These are phyloP conservation scores for Grallaria varia DNA, from an alignment of 2,113 vertebrate species.

Conservation along the genomic window DNA sequence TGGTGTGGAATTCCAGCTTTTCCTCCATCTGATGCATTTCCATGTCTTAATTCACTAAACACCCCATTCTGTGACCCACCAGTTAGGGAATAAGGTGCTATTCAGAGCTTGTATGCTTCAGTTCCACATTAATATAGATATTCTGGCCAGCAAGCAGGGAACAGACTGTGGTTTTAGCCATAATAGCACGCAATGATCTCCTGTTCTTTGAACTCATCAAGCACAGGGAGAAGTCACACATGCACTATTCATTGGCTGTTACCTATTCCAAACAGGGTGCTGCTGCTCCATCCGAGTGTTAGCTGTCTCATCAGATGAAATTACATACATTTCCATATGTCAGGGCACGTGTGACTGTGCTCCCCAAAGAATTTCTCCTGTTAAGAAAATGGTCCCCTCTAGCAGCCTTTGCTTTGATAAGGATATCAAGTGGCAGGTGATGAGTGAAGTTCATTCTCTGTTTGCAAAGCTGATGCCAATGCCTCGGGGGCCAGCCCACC, in stretches of 20 bases:
- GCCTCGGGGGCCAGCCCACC: neutral
- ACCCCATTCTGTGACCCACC: neutral
- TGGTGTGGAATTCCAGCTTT: neutral
- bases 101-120: neutral
- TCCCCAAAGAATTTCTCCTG: constrained; percentile 31
- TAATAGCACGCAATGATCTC: neutral
- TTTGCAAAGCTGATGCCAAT: constrained; percentile 44
- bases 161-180: neutral
- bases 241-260: neutral
- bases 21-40: neutral
- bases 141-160: neutral
- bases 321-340: constrained; percentile 41
- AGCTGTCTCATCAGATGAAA: constrained; percentile 53
- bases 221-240: neutral
- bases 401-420: constrained; percentile 21
- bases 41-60: neutral
- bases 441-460: constrained; percentile 46
- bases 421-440: constrained; percentile 52
- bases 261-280: neutral
- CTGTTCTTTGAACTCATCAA: neutral
- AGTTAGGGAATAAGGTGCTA: neutral
- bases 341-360: constrained; percentile 39
- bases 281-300: constrained; percentile 36
- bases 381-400: constrained; percentile 36
- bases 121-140: neutral